phyloP scores from a whole-genome alignment of 2,888 invertebrate species.

The Stenolophus ochropezus region DNA sequence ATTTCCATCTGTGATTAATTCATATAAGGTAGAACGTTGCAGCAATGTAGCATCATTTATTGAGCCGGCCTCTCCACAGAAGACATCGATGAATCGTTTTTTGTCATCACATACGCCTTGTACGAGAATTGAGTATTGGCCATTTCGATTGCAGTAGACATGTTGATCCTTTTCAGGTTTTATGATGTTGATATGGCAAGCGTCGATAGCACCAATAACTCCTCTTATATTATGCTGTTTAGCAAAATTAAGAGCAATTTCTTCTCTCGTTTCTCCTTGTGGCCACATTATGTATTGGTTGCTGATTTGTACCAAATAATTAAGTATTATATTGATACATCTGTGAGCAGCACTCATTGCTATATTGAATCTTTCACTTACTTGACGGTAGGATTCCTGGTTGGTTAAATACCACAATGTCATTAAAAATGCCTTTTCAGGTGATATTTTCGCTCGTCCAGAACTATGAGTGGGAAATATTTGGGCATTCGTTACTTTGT shows the following conservation, averaged over 20 bases:
- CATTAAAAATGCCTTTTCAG: conserved; percentile 50
- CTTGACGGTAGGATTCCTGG: conserved; percentile 60
- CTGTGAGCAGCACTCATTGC: conserved; percentile 56
- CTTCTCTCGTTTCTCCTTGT: background rate
- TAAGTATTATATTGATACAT: background rate
- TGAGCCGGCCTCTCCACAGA: conserved; percentile 65
- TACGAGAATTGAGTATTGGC: conserved; percentile 63
- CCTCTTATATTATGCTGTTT: conserved; percentile 56
- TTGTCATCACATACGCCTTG: conserved; percentile 65
- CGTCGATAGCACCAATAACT: conserved; percentile 64
- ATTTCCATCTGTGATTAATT: conserved; percentile 2
- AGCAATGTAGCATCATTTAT: conserved; percentile 65
- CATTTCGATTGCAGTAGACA: conserved; percentile 62
- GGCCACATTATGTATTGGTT: background rate
- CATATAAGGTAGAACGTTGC: conserved; percentile 61
- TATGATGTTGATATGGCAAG: conserved; percentile 64
- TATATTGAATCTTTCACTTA: conserved; percentile 61
- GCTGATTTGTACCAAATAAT: background rate
- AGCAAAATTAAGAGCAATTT: conserved; percentile 35
- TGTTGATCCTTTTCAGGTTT: conserved; percentile 61
- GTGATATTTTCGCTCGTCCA: conserved; percentile 57
- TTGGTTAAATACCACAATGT: conserved; percentile 62
- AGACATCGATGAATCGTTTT: conserved; percentile 65
- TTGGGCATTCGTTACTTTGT: conserved; percentile 48
- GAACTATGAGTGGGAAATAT: conserved; percentile 53